Percentiles rank a stretch among this genome's conserved stretches.
phyloP scores from a whole-genome alignment of 2,113 vertebrate genomes.

The Sebastes fasciatus region DNA sequence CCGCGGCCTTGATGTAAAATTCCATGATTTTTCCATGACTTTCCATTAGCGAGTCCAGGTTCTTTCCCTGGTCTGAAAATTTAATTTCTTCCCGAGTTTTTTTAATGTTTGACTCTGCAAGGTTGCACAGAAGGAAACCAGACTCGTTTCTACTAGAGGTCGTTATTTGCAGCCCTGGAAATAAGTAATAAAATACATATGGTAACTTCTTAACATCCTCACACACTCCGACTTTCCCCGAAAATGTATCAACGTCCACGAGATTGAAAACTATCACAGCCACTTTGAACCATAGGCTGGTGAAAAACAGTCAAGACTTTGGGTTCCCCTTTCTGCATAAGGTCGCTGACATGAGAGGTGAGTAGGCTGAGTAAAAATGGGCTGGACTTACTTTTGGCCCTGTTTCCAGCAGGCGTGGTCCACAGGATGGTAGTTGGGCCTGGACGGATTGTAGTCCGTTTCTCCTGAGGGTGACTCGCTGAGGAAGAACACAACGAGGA shows the following conservation, averaged over 20 bases:
- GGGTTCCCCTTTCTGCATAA: not conserved
- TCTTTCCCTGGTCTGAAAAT: conserved; percentile 21
- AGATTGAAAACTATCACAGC: not conserved
- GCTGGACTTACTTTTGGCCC: conserved; percentile 84
- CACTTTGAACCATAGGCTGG: no score
- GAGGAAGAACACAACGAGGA: not conserved
- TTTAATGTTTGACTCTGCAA: conserved; percentile 1
- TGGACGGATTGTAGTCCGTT: conserved; percentile 84
- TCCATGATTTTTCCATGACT: conserved; percentile 13
- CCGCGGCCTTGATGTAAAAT: conserved; percentile 36
- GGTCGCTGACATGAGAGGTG: not conserved
- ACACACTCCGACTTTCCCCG: not conserved
- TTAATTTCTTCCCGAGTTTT: conserved; percentile 13
- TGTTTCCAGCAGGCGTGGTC: conserved; percentile 89
- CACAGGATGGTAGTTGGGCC: conserved; percentile 86
- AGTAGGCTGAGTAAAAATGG: fast-evolving
- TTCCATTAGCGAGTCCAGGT: conserved; percentile 22
- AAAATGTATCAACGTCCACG: not conserved
- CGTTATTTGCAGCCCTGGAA: not conserved
- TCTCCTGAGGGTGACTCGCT: conserved; percentile 70
- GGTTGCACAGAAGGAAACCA: not conserved
- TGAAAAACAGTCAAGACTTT: not conserved
- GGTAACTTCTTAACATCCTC: not conserved
- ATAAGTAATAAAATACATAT: not conserved
- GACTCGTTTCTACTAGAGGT: not conserved